phyloP scores from a whole-genome alignment of 2,888 invertebrate genomes.

The Leptothorax acervorum region DNA sequence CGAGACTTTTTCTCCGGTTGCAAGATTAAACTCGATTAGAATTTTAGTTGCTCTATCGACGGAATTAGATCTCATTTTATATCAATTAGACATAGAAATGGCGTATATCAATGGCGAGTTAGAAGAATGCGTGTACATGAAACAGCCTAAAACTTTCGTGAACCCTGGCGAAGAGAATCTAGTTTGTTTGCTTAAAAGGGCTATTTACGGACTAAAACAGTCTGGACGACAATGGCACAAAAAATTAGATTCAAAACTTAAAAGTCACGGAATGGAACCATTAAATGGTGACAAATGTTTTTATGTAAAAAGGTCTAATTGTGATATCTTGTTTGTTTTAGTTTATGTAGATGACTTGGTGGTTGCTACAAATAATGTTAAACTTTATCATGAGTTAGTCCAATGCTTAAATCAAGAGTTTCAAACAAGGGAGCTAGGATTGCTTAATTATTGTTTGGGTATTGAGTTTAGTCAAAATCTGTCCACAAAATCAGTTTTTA shows the following conservation, averaged over 20 bases:
- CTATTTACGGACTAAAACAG: conserved; percentile 7
- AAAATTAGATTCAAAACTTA: not conserved
- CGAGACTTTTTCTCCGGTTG: not conserved
- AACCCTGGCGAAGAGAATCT: not conserved
- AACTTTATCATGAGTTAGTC: not conserved
- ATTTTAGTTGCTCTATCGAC: not conserved
- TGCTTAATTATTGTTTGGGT: not conserved
- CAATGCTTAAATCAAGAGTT: not conserved
- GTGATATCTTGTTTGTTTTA: not conserved
- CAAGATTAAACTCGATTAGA: not conserved
- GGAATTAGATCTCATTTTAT: not conserved
- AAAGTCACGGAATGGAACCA: not conserved
- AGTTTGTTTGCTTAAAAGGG: not conserved
- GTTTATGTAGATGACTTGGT: not conserved
- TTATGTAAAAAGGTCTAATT: not conserved
- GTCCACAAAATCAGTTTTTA: not conserved
- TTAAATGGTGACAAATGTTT: not conserved
- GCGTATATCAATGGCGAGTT: not conserved
- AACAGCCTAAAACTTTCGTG: not conserved
- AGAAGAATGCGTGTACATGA: not conserved
- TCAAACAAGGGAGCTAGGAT: not conserved
- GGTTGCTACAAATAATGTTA: not conserved
- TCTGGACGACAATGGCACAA: conserved; percentile 20
- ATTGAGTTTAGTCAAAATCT: not conserved
- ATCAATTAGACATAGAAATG: not conserved